These are phyloP conservation scores for Pheosia tremula DNA, from an alignment of 2,888 invertebrate species.

Conservation along the genomic window DNA sequence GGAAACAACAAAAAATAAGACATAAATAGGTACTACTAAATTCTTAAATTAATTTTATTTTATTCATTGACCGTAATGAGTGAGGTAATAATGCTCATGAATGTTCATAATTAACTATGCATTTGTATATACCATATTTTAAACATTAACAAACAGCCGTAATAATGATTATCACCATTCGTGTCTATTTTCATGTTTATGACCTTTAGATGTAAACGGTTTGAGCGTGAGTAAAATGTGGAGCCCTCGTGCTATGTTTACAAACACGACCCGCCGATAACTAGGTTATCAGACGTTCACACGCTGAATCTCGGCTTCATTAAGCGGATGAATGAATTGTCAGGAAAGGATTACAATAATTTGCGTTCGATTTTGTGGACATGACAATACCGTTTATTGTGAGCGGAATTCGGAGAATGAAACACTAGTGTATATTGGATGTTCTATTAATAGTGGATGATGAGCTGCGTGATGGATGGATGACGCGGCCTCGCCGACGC, in stretches of 20 bases:
- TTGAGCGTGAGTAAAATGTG: conserved; percentile 53
- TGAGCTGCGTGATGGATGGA: conserved; percentile 76
- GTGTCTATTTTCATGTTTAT: conserved; percentile 32
- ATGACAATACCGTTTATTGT: conserved; percentile 67
- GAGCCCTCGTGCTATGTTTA: conserved; percentile 60
- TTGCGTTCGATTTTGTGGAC: conserved; percentile 41
- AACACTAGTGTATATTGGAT: conserved; percentile 53
- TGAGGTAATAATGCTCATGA: not conserved
- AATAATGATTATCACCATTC: not conserved
- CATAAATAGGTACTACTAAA: conserved; percentile 13
- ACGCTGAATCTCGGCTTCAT: conserved; percentile 55
- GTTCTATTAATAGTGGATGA: conserved; percentile 78
- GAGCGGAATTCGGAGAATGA: conserved; percentile 74
- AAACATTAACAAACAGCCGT: not conserved
- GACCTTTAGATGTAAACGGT: conserved; percentile 50
- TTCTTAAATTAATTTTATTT: not conserved
- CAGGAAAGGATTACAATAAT: conserved; percentile 46
- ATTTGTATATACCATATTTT: not conserved
- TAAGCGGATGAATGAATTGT: conserved; percentile 56
- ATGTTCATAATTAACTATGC: not conserved
- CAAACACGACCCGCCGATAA: conserved; percentile 68
- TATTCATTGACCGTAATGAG: not conserved
- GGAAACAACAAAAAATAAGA: conserved; percentile 20
- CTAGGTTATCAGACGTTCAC: conserved; percentile 63
- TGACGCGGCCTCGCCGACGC: conserved; percentile 74